These are phyloP conservation scores for Dipodomys stephensi DNA, from an alignment of 2,113 vertebrate genomes.

Conservation along the genomic window DNA sequence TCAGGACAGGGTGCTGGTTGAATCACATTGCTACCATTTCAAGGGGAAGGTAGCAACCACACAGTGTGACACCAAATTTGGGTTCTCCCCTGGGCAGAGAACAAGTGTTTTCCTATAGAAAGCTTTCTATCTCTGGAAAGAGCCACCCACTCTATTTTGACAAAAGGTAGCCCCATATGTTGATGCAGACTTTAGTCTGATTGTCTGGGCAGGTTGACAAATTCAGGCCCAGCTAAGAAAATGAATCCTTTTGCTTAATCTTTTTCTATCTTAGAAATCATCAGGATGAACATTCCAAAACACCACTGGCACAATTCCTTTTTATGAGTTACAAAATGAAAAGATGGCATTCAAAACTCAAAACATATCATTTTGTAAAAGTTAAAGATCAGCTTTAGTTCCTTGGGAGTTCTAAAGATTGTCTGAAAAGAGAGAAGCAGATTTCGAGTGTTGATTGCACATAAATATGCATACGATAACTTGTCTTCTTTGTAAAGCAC, in stretches of 20 bases:
- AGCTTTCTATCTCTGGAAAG: conserved; percentile 29
- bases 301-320: neutral
- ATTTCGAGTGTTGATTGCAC: conserved; percentile 37
- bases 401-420: neutral
- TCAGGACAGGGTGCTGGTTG: neutral
- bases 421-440: conserved; percentile 34
- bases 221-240: neutral
- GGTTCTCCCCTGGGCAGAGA: neutral
- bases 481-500: neutral
- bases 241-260: conserved; percentile 20
- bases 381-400: neutral
- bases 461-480: neutral
- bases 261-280: neutral
- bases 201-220: conserved; percentile 36
- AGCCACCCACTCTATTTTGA: conserved; percentile 37
- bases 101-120: neutral
- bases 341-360: neutral
- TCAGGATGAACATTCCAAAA: conserved; percentile 19
- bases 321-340: conserved; percentile 14
- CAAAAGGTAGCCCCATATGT: conserved; percentile 18
- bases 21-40: neutral
- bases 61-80: neutral
- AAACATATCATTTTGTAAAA: neutral
- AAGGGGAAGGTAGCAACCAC: neutral
- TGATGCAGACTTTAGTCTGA: conserved; percentile 18